Evolutionary conservation across 2,113 vertebrate genomes (phyloP).

Genomic region (Ceyx melanurus): DNA sequence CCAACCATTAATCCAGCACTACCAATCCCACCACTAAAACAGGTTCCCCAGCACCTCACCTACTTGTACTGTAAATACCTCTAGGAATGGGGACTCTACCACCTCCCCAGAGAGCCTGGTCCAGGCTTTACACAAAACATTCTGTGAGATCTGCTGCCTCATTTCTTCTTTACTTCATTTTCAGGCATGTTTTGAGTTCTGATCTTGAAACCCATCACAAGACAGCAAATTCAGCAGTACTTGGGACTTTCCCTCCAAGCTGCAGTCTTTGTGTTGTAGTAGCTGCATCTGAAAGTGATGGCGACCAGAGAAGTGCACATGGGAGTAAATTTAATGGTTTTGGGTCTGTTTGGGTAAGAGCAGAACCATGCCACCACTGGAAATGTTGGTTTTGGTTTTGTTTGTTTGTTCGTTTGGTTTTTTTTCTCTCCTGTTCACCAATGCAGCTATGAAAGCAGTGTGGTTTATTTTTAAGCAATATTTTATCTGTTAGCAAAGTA

Average conservation of each 20-base stretch:
- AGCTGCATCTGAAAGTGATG: rapidly evolving
- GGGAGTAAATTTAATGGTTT: not conserved
- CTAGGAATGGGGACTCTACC: too few relatives aligned
- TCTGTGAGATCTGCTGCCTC: not conserved
- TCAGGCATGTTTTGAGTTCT: not conserved
- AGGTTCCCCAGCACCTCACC: too few relatives aligned
- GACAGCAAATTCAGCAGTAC: not conserved
- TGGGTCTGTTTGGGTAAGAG: not conserved
- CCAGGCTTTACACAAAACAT: not conserved
- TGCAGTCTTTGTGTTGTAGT: not conserved
- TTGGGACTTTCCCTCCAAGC: not conserved
- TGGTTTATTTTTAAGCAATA: not conserved
- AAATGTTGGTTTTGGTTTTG: not conserved
- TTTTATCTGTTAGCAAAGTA: not conserved
- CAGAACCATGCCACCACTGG: not conserved
- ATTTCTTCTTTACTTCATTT: not conserved
- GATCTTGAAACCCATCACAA: not conserved
- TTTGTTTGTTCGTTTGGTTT: too few relatives aligned
- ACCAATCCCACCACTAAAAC: too few relatives aligned
- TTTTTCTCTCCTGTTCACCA: not conserved
- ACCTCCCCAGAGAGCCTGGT: too few relatives aligned
- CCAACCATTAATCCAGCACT: too few relatives aligned
- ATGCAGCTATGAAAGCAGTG: not conserved
- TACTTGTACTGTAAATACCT: too few relatives aligned
- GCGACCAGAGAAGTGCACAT: not conserved